Evolutionary conservation across 1,140 invertebrate species (phyloP).

Genomic region (Hormaphis cornu): DNA sequence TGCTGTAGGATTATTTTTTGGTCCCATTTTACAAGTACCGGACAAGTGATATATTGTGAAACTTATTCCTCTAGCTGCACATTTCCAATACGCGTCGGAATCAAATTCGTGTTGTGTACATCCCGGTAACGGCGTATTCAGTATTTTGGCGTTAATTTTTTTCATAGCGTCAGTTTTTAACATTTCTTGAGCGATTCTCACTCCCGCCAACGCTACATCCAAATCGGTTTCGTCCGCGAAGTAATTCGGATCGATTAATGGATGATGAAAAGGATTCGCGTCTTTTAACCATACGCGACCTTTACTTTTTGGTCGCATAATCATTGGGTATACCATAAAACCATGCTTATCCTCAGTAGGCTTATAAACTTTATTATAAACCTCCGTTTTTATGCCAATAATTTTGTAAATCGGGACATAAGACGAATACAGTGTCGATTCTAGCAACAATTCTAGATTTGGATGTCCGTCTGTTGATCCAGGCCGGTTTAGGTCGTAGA

Average conservation of each 20-base stretch:
- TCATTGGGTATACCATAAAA: constrained; percentile 36
- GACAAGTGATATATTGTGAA: constrained; percentile 50
- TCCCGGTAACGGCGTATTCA: not conserved
- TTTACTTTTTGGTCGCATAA: constrained; percentile 49
- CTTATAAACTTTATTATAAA: constrained; percentile 47
- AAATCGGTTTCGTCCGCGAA: constrained; percentile 46
- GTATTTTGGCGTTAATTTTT: not conserved
- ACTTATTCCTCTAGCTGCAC: constrained; percentile 47
- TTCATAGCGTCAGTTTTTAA: constrained; percentile 40
- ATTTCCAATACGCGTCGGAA: constrained; percentile 60
- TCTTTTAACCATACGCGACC: constrained; percentile 50
- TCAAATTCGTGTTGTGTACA: constrained; percentile 48
- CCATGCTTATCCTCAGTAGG: constrained; percentile 43
- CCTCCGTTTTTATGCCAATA: constrained; percentile 50
- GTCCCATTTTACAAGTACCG: constrained; percentile 57
- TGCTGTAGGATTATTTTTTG: constrained; percentile 47
- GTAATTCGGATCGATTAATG: constrained; percentile 56
- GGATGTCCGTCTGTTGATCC: constrained; percentile 55
- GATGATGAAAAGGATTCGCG: constrained; percentile 53
- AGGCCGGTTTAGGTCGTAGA: constrained; percentile 59
- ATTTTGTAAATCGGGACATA: constrained; percentile 46
- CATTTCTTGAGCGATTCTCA: constrained; percentile 38
- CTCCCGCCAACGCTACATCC: constrained; percentile 40
- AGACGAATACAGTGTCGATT: constrained; percentile 47
- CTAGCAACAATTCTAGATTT: constrained; percentile 63